Evolutionary conservation across 2,113 vertebrate species (phyloP), one percentile per base, ranked within the genome.

Genomic region (Phainopepla nitens): DNA sequence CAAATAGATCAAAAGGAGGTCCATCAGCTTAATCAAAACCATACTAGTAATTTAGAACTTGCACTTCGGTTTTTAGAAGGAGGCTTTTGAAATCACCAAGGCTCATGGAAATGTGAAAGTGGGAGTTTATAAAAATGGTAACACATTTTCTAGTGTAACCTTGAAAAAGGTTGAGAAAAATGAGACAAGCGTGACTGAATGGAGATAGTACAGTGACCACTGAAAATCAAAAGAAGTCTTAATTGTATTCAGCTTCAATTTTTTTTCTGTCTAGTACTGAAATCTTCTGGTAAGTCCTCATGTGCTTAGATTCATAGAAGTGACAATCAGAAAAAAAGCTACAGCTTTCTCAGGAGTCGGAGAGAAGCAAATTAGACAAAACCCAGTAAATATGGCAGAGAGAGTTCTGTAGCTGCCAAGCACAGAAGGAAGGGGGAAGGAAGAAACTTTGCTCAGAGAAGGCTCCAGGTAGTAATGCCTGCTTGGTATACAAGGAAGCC

Each of bases 271-370:
- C 25, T 54, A 44, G 15, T 18, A 66, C 27, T 12, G 31, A 56
- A 69, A 80, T 31, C 41, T 44, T 69, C 71, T 53, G 17, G 22
- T 25, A 86, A 50, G 15, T 45, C 31, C 76, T 47, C 28, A 61
- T 9, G 13, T 33, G 11, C 29, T 89, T 44, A 69, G 54, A 53
- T 41, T 53, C 22, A 61, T 1, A 65, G 28, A 77, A 81, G 36
- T 70, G 33, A 57, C 0, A 6, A 73, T 12, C 14, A 23, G 25
- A 50, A 80, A 42, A 87, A 75, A 61, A 61, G 16, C 17, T 50
- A 29, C 0, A 0, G 0, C 28, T 20, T 77, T 84, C 24, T 73
- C 60, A 69, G 42, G 13, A 56, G 17, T 4, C 12, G 1, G 25
- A 94, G 39, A 65, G 62, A 78, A 84, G 15, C 47, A 54, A 70